phyloP scores from a whole-genome alignment of 1,140 invertebrate species.

The Vollenhovia emeryi region DNA sequence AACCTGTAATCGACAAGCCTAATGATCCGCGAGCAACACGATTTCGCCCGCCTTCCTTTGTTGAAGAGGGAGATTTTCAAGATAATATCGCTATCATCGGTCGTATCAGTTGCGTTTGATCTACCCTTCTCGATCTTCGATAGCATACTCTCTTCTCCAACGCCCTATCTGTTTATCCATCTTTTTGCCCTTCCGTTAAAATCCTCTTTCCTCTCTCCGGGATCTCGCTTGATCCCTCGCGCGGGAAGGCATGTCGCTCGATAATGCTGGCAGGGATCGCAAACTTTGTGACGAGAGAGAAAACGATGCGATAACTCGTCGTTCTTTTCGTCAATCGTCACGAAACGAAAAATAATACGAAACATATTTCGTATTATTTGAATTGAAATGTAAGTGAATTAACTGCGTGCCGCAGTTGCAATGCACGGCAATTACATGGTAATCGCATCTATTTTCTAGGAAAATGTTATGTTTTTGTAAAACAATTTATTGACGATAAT shows the following conservation, averaged over 20 bases:
- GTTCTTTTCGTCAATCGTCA: conserved; percentile 16
- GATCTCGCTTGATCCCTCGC: conserved; percentile 14
- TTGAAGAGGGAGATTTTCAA: neutral
- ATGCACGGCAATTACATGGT: neutral
- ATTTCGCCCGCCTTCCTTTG: neutral
- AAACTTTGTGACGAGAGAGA: conserved; percentile 20
- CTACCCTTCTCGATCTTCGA: conserved; percentile 27
- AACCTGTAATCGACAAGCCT: conserved; percentile 42
- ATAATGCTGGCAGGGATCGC: conserved; percentile 12
- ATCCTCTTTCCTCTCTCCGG: neutral
- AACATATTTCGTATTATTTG: conserved; percentile 29
- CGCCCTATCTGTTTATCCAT: conserved; percentile 31
- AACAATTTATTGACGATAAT: neutral
- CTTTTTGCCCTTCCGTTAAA: neutral
- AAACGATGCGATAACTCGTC: conserved; percentile 15
- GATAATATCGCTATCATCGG: conserved; percentile 43
- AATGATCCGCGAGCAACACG: conserved; percentile 32
- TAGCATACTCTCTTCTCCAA: conserved; percentile 6
- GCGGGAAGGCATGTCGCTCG: neutral
- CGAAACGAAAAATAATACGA: neutral
- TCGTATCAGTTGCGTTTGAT: conserved; percentile 1
- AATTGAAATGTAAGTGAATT: neutral
- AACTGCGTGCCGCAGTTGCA: neutral
- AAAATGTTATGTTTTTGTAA: neutral
- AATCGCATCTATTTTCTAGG: neutral